Evolutionary conservation across 2,113 vertebrate genomes (phyloP), one percentile per base, ranked within the genome.

Genomic region (Vombatus ursinus): DNA sequence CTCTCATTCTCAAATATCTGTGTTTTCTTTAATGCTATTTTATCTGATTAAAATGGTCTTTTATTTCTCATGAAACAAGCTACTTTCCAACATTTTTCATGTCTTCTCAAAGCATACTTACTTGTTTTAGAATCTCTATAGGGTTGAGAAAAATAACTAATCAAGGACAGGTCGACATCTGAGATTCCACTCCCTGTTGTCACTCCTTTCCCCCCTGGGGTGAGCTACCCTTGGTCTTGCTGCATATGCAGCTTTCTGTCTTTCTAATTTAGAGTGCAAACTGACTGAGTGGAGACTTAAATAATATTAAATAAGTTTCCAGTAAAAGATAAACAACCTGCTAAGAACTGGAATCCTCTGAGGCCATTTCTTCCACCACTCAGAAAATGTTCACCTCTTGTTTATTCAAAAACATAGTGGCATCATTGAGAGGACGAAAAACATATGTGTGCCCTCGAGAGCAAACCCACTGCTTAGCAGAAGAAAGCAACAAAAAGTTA

Each of bases 401-500:
- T 97, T 97, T 97, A 94, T 95, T 96, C 8, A 92, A 89, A 97
- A 97, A 95, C 95, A 97, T 94, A 95, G 90, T 94, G 95, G 84
- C 61, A 96, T 95, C 57, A 31, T 96, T 96, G 48, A 94, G 93
- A 96, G 92, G 50, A 96, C 94, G 90, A 93, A 95, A 96, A 96
- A 93, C 77, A 84, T 89, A 91, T 92, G 94, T 94, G 61, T 97
- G 93, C 91, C 97, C 94, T 97, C 90, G 77, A 94, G 61, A 95
- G 47, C 94, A 90, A 96, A 90, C 48, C 92, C 6, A 91, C 61
- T 96, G 94, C 51, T 47, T 84, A 77, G 91, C 23, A 91, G 89
- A 54, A 93, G n/a, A 96, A 96, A 96, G 93, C 50, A 95, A 93
- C 51, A 95, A 90, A 95, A 94, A 91, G 28, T 47, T 93, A 50